Conservation (phyloP, 2,113 vertebrate genomes). For the Microcebus griseorufus region DNA sequence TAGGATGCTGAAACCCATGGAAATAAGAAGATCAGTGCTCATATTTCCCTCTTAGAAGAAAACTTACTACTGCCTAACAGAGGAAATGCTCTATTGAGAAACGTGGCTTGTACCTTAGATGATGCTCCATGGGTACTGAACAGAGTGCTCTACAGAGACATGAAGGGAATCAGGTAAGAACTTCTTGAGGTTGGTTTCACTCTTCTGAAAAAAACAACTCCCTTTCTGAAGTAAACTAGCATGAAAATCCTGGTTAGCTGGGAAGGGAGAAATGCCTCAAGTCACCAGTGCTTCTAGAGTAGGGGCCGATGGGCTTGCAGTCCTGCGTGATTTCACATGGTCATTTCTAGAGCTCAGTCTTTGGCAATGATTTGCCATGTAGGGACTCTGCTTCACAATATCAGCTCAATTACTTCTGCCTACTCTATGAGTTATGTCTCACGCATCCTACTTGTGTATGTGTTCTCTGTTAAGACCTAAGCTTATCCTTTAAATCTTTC, state of each 20-base stretch:
- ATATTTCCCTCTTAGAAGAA: slow-evolving; percentile 88
- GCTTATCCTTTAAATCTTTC: slow-evolving; percentile 22
- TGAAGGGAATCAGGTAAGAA: slow-evolving; percentile 87
- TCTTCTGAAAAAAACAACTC: background rate
- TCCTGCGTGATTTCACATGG: background rate
- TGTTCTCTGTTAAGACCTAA: slow-evolving; percentile 13
- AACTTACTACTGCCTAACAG: slow-evolving; percentile 71
- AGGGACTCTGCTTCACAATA: background rate
- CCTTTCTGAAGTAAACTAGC: slow-evolving; percentile 17
- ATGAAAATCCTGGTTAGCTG: background rate
- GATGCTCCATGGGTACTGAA: slow-evolving; percentile 85
- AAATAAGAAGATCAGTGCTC: slow-evolving; percentile 86
- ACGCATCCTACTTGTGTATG: background rate
- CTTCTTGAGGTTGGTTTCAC: background rate
- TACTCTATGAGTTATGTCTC: background rate
- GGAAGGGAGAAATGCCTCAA: slow-evolving; percentile 4
- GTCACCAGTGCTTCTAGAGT: background rate
- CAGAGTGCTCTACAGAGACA: slow-evolving; percentile 83
- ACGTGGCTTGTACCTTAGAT: slow-evolving; percentile 85
- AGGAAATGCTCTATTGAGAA: slow-evolving; percentile 79
- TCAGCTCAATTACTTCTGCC: background rate
- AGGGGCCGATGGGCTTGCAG: background rate
- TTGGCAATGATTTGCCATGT: background rate
- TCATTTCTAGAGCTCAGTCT: background rate
- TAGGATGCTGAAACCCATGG: slow-evolving; percentile 88